phyloP scores from a whole-genome alignment of 2,113 vertebrate species.

The Megaceryle torquata region DNA sequence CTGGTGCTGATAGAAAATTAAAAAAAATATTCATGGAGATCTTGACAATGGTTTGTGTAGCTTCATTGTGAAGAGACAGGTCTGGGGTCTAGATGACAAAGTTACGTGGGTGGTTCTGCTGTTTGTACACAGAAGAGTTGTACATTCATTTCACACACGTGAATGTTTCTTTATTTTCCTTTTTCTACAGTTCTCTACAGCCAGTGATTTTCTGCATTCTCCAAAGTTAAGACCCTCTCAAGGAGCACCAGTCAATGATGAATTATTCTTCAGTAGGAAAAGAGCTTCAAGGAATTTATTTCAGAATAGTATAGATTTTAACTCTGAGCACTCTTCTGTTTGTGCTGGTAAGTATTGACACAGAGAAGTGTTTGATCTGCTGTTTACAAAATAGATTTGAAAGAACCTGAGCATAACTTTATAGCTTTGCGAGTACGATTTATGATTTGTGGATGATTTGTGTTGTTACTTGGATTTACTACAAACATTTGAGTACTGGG shows the following conservation, averaged over 20 bases:
- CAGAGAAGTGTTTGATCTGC: not conserved
- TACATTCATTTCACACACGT: accelerated
- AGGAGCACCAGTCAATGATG: slow-evolving; percentile 48
- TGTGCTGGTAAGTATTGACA: slow-evolving; percentile 64
- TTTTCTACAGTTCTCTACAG: slow-evolving; percentile 56
- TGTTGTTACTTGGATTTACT: not conserved
- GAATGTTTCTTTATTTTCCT: not conserved
- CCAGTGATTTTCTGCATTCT: slow-evolving; percentile 60
- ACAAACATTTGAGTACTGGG: accelerated
- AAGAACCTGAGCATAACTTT: not conserved
- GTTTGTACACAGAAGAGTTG: not conserved
- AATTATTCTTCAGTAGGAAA: slow-evolving; percentile 65
- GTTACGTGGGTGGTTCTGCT: accelerated
- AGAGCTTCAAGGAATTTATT: slow-evolving; percentile 37
- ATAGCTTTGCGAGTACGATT: accelerated
- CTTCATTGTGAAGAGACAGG: not conserved
- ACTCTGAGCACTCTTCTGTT: slow-evolving; percentile 14
- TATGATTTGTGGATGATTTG: not conserved
- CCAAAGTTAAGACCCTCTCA: slow-evolving; percentile 44
- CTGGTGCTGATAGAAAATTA: not conserved
- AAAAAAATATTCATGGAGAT: not conserved
- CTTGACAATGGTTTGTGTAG: not conserved
- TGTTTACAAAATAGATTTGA: not conserved
- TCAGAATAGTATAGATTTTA: slow-evolving; percentile 48
- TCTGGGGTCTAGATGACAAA: not conserved